Evolutionary conservation across 2,888 invertebrate genomes (phyloP), one percentile per base, ranked within the genome.

Genomic region (Tenthredo distinguenda): DNA sequence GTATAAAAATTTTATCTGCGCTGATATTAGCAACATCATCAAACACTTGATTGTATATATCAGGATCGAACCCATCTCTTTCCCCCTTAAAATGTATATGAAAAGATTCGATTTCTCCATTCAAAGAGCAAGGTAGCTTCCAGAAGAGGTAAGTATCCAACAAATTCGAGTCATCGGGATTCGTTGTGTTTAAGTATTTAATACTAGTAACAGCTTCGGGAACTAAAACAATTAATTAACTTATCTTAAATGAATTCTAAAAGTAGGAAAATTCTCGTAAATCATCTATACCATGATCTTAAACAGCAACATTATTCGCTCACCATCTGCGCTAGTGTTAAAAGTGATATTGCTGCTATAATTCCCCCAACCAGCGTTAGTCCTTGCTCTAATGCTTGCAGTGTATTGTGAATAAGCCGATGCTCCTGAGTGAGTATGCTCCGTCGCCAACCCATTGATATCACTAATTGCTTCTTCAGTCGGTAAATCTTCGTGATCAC

Each of bases 61-160:
- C 82, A 62, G 90, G 89, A 6, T 86, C 74, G 50, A 86, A 89
- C 50, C 87, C 88, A 3, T 65, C 34, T 85, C 91, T 88, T 4
- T 50, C 88, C n/a, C 93, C 93, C 62, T 76, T 15, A 21, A 87
- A 89, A 2, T 85, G 86, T 7, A 93, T 79, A 47, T 88, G 86
- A 58, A 91, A 93, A 47, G 86, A 87, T 58, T 91, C 89, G 9
- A 93, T 86, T n/a, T 87, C 68, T 18, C 91, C 91, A 85, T 91
- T 91, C 10, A 88, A 87, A 1, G 87, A 87, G 86, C 93, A 93
- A 6, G 93, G 93, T 15, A 90, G 76, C 3, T 87, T 83, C 93
- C 93, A 93, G 31, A 55, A 87, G 37, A 93, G 77, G 40, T 87
- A 85, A 7, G 91, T 90, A n/a, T 91, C 88, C 58, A 93, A 87